These are phyloP conservation scores for Poecilia wingei DNA, from an alignment of 2,797 vertebrate genomes.

Conservation along the genomic window DNA sequence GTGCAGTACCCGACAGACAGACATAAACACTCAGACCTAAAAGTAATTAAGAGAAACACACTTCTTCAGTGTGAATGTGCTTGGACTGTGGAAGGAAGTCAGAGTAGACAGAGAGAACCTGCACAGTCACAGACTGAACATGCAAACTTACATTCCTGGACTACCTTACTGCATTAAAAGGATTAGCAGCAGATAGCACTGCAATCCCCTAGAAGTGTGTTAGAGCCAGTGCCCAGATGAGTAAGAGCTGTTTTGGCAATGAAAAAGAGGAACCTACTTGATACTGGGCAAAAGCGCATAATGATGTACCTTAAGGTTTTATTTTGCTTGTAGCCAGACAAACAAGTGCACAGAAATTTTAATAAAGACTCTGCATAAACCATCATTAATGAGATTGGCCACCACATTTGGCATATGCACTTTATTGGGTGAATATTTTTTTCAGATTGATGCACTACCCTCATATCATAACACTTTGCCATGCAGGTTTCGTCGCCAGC, in stretches of 20 bases:
- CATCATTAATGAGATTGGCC: neutral
- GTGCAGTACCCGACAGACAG: neutral
- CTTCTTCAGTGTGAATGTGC: neutral
- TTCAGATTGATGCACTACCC: neutral
- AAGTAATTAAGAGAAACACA: neutral
- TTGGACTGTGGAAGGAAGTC: neutral
- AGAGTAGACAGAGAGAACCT: neutral
- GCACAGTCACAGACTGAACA: neutral
- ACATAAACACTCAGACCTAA: neutral
- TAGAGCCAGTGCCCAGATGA: neutral
- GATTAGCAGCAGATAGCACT: neutral
- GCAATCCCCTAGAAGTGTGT: neutral
- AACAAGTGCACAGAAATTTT: neutral
- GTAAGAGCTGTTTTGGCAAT: constrained; percentile 3
- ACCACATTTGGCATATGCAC: neutral
- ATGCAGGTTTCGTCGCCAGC: constrained; percentile 2
- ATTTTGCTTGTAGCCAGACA: constrained; percentile 1
- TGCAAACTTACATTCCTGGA: neutral
- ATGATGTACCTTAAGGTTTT: neutral
- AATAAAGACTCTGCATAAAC: neutral
- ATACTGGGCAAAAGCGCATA: neutral
- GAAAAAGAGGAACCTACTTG: neutral
- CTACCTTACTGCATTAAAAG: neutral
- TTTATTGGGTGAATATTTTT: constrained; percentile 11
- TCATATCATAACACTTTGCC: neutral